These are phyloP conservation scores for Planiliza haematocheilus DNA, from an alignment of 2,113 vertebrate species.

Conservation along the genomic window DNA sequence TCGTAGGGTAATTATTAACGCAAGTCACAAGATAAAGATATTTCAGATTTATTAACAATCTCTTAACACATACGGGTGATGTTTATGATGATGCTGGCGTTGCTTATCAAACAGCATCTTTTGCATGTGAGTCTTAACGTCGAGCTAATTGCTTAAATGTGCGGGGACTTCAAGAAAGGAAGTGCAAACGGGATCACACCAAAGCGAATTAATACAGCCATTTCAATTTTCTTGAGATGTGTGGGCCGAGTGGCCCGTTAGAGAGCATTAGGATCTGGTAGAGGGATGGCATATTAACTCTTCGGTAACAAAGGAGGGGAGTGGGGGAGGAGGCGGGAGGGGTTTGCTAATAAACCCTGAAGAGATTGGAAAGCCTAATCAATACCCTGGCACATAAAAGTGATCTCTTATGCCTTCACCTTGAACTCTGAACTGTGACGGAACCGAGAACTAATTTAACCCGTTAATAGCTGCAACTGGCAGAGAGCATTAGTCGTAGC, in stretches of 20 bases:
- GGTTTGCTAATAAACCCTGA: conserved; percentile 69
- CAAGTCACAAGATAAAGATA: conserved; percentile 28
- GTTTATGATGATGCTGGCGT: conserved; percentile 45
- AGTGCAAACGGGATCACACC: conserved; percentile 65
- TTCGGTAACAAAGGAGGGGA: conserved; percentile 45
- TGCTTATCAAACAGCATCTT: conserved; percentile 43
- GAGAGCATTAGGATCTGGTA: conserved; percentile 71
- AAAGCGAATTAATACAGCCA: conserved; percentile 77
- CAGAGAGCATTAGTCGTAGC: neutral
- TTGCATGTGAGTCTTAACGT: conserved; percentile 9
- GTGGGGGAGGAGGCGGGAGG: conserved; percentile 18
- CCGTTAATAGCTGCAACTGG: conserved; percentile 30
- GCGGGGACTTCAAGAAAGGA: conserved; percentile 24
- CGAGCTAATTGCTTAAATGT: conserved; percentile 62
- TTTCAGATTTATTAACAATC: conserved; percentile 48
- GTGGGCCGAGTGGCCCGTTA: conserved; percentile 65
- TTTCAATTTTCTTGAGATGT: conserved; percentile 70
- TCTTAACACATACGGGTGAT: conserved; percentile 37
- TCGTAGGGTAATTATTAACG: conserved; percentile 22
- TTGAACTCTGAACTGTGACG: conserved; percentile 74
- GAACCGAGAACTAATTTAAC: conserved; percentile 49
- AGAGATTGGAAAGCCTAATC: conserved; percentile 74
- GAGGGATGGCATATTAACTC: conserved; percentile 63
- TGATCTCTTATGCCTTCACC: conserved; percentile 63
- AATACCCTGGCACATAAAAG: conserved; percentile 72